Base-by-base conservation (phyloP, 1,140 invertebrate species). In the Doryteuthis pealeii region DNA sequence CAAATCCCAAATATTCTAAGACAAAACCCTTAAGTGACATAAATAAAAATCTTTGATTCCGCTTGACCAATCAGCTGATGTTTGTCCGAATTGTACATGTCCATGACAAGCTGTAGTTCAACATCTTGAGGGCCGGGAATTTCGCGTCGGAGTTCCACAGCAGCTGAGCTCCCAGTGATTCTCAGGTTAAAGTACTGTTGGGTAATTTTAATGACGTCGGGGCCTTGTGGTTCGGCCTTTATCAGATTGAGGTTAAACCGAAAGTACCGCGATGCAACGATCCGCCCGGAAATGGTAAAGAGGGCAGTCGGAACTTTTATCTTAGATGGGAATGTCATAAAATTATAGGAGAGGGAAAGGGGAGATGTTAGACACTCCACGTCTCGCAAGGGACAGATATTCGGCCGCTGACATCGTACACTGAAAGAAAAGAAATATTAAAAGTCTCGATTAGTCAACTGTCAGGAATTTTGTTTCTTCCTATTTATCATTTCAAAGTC, bases 111-210 rank as follows among this genome's bases (percentile, higher is more conserved):
- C 77, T 95, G 92, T 6, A 98, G 84, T 75, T 96, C 93, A 65
- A 97, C 92, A 81, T 96, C 95, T 87, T 97, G 95, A 0, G 96
- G 95, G 0, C 95, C 96, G 66, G 91, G 87, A 3, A 97, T 90
- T 0, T 91, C 89, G 78, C 90, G 90, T 0, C 92, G 90, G 43
- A 98, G 82, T 5, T 92, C 90, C 22, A 97, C 88, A 31, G 93
- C 90, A 0, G 92, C 94, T 84, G 94, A 91, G 73, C 93, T 91
- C 12, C 43, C 58, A 28, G 74, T 79, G 26, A 79, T 70, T 62
- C 78, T 76, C 70, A 87, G 79, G 26, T 81, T 73, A 75, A 86
- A 86, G 74, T 81, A 79, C 3, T 74, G 67, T 15, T 80, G 71
- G 31, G 73, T 76, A 15, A 83, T 85, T 8, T 77, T 74, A 15